Base-by-base conservation (phyloP, 2,888 invertebrate genomes). In the Caenorhabditis japonica region DNA sequence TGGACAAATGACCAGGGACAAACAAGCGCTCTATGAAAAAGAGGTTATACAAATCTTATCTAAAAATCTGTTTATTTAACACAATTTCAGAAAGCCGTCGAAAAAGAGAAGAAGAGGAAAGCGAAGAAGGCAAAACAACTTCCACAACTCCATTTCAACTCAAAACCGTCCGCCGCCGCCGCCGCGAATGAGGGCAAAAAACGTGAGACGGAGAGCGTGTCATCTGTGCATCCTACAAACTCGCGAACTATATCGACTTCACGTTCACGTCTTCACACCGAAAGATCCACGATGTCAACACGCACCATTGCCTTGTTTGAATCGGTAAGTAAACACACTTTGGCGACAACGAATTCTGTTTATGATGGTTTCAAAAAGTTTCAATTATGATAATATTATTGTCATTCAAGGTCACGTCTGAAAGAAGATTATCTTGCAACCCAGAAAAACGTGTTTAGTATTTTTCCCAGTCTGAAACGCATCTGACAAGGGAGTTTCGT, bases 1-100 rank as follows among this genome's bases (percentile, higher is more conserved):
- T 8, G 79, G 79, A 61, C 59, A 66, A 27, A 64, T 74, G 39
- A 44, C 61, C 30, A 34, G 76, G 3, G 76, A 79, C 33, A 72
- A 76, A 36, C 58, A 66, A 15, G 69, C 64, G 8, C 49, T 69
- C 17, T 76, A 66, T 33, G 68, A 71, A 19, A 64, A 61, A 25
- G 53, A 72, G 55, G 55, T 56, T 44, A 23, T 30, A 1, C 13
- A 4, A 34, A 38, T 4, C 8, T n/a, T 4, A 17, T 36, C 36
- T 3, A 13, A 19, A 41, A 25, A 19, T 13, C 27, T 17, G 33
- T 34, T 27, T 5, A 15, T 21, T 34, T 19, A n/a, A 36, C 51
- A 7, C 4, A 7, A 17, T 59, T 60, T 19, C 41, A 66, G 58
- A 71, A 59, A 12, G 56, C 51, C 4, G 66, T 56, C 8, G 59